Percentiles rank a stretch among this genome's conserved stretches.
These are phyloP conservation scores for Lithobates sylvaticus DNA, from an alignment of 2,797 vertebrate genomes.

Conservation along the genomic window DNA sequence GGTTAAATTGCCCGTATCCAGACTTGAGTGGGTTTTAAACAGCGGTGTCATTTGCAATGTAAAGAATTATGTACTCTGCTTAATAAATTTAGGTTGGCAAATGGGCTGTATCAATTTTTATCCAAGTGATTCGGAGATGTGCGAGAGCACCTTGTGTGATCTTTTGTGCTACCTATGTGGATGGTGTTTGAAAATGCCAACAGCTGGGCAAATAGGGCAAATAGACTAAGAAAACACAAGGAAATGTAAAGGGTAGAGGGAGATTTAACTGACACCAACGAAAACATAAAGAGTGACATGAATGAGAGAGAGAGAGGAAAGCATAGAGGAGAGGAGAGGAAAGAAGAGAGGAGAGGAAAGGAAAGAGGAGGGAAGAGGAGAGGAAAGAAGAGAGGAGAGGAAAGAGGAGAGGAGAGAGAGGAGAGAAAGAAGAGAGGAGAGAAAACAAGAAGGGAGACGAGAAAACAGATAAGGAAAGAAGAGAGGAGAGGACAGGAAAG, in stretches of 20 bases:
- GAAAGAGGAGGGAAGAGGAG: too few species aligned
- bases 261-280: not conserved
- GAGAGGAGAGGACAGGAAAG: too few species aligned
- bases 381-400: too few species aligned
- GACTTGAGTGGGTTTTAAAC: not conserved
- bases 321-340: too few species aligned
- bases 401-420: not conserved
- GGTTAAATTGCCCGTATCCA: conserved; percentile 45
- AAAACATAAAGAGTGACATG: not conserved
- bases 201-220: not conserved
- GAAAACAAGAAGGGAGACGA: too few species aligned
- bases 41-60: conserved; percentile 7
- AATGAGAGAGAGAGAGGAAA: too few species aligned
- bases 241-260: not conserved
- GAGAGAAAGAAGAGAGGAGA: too few species aligned
- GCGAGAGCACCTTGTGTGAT: not conserved
- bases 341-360: too few species aligned
- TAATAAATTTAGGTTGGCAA: conserved; percentile 34
- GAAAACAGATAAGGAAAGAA: not conserved
- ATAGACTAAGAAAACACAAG: not conserved
- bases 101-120: conserved; percentile 13
- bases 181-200: not conserved
- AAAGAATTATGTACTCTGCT: conserved; percentile 36
- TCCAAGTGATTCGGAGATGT: not conserved
- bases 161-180: not conserved